Conservation (phyloP, 2,113 vertebrate genomes). For the Elephas maximus region DNA sequence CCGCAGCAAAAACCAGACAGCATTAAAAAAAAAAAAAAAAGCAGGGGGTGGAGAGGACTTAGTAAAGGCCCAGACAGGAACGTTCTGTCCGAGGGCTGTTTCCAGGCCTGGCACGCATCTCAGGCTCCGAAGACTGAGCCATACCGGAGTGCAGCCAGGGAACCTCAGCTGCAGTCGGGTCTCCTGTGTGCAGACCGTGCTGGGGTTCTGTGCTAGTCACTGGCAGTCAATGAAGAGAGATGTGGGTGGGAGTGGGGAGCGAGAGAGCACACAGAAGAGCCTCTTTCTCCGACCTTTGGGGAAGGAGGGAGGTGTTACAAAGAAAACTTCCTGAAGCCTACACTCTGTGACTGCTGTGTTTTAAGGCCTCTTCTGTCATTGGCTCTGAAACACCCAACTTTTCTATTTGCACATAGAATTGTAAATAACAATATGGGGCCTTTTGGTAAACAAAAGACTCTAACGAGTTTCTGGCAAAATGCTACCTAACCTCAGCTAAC, state of each 20-base stretch:
- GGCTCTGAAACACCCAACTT: slow-evolving; percentile 10
- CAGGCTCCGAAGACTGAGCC: slow-evolving; percentile 30
- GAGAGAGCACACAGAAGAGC: not conserved
- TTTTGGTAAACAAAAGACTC: slow-evolving; percentile 34
- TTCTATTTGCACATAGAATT: not conserved
- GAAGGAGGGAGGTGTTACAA: not conserved
- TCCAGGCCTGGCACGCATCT: not conserved
- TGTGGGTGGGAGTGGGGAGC: not conserved
- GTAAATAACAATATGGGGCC: not conserved
- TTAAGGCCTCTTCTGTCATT: not conserved
- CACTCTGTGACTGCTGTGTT: not conserved
- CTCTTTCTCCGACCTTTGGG: not conserved
- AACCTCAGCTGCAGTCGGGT: not conserved
- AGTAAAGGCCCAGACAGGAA: slow-evolving; percentile 57
- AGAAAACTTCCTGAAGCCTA: not conserved
- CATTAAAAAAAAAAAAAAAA: not conserved
- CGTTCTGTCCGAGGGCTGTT: slow-evolving; percentile 48
- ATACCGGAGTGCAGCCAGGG: not conserved
- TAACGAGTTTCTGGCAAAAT: slow-evolving; percentile 37
- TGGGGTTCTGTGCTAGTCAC: not conserved
- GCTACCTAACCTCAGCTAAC: not conserved
- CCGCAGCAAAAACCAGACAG: not conserved
- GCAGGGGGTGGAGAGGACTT: slow-evolving; percentile 39
- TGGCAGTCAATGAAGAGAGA: not conserved
- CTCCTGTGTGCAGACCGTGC: not conserved